phyloP scores from a whole-genome alignment of 2,113 vertebrate species.

The Solea solea region DNA sequence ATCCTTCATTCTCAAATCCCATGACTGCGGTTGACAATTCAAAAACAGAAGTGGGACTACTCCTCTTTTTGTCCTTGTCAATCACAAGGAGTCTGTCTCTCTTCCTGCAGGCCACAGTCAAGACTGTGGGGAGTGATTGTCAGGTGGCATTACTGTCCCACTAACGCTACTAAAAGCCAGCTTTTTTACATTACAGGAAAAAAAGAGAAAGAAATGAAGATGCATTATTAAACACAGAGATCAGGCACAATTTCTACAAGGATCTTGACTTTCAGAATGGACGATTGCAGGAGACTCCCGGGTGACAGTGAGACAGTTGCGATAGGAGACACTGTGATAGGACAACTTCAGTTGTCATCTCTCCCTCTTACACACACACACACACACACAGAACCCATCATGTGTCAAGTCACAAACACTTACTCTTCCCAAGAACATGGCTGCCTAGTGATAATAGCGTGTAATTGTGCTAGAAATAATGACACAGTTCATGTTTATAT shows the following conservation, averaged over 20 bases:
- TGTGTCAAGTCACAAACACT: too few relatives aligned
- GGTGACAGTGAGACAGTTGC: conserved; percentile 34
- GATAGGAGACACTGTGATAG: conserved; percentile 34
- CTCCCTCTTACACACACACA: not conserved
- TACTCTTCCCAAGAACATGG: too few relatives aligned
- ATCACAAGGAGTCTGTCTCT: conserved; percentile 68
- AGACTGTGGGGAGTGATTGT: conserved; percentile 79
- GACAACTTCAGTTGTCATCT: conserved; percentile 5
- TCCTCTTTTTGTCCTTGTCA: conserved; percentile 85
- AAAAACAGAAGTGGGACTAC: conserved; percentile 79
- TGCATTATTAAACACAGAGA: conserved; percentile 82
- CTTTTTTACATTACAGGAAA: conserved; percentile 80
- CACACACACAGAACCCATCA: not conserved
- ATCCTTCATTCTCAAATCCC: conserved; percentile 79
- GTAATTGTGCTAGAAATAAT: too few relatives aligned
- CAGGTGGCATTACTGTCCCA: conserved; percentile 82
- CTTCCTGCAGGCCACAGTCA: conserved; percentile 72
- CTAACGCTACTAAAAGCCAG: conserved; percentile 71
- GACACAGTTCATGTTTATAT: too few relatives aligned
- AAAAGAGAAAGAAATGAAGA: conserved; percentile 33
- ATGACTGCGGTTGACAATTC: conserved; percentile 78
- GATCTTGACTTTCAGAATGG: conserved; percentile 65
- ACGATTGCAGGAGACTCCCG: conserved; percentile 52
- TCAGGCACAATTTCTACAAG: conserved; percentile 74
- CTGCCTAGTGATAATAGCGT: too few relatives aligned